Percentiles rank a stretch among this genome's conserved stretches.
These are phyloP conservation scores for Acrocephalus arundinaceus DNA, from an alignment of 2,113 vertebrate genomes.

Conservation along the genomic window DNA sequence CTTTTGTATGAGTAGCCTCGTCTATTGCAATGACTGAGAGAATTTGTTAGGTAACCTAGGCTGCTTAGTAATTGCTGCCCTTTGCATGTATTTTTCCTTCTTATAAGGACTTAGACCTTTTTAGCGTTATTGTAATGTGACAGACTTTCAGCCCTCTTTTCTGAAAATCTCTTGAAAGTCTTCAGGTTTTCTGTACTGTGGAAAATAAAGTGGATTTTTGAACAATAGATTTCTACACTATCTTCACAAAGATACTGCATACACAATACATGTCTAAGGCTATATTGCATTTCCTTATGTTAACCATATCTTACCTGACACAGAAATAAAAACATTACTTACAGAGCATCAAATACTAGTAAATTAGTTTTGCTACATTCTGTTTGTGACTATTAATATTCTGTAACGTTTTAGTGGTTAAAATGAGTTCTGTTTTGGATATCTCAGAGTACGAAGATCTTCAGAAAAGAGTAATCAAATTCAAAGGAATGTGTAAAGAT, in stretches of 20 bases:
- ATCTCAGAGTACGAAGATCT: neutral
- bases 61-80: neutral
- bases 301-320: neutral
- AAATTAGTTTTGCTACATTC: neutral
- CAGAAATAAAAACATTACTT: neutral
- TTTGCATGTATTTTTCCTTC: neutral
- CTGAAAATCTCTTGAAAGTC: neutral
- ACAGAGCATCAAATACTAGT: neutral
- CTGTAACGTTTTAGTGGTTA: neutral
- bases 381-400: neutral
- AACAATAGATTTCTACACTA: neutral
- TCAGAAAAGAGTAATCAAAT: neutral
- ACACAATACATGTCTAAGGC: neutral
- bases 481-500: neutral
- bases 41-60: neutral
- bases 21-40: neutral
- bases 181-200: neutral
- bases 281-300: neutral
- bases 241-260: neutral
- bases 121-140: neutral
- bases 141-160: neutral
- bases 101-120: neutral
- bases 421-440: neutral
- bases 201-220: neutral
- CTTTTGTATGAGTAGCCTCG: neutral